Percentiles rank a stretch among this genome's conserved stretches.
These are phyloP conservation scores for Parotia lawesii DNA, from an alignment of 2,113 vertebrate genomes.

Conservation along the genomic window DNA sequence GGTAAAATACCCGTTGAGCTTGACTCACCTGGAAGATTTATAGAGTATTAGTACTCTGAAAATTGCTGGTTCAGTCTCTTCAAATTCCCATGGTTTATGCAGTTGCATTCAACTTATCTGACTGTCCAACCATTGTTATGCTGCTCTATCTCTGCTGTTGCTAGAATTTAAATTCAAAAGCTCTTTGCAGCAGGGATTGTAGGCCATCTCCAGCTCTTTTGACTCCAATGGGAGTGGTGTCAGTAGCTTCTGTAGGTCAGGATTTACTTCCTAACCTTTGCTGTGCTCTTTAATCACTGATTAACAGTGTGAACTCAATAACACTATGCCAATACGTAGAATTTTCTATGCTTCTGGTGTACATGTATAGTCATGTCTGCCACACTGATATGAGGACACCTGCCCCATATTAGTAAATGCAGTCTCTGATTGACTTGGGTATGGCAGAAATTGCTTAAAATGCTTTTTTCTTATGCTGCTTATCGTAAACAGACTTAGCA, in stretches of 20 bases:
- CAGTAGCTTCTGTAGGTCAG: neutral
- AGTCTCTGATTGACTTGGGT: neutral
- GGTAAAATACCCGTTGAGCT: neutral
- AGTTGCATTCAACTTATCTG: neutral
- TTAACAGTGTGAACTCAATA: neutral
- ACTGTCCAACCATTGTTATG: neutral
- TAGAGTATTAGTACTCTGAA: neutral
- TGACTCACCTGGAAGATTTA: neutral
- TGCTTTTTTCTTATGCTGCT: neutral
- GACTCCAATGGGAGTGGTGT: neutral
- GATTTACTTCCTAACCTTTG: neutral
- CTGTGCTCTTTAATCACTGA: neutral
- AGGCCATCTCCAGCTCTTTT: neutral
- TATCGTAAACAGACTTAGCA: neutral
- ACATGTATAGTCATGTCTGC: rapidly evolving
- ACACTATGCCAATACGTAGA: neutral
- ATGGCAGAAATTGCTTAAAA: neutral
- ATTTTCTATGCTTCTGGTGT: rapidly evolving
- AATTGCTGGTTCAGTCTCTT: neutral
- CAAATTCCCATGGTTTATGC: neutral
- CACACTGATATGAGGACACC: neutral
- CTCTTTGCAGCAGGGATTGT: neutral
- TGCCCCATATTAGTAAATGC: neutral
- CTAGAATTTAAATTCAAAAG: neutral
- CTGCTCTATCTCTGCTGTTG: neutral